Conservation (phyloP, 2,888 invertebrate genomes). For the Agriopis marginaria region DNA sequence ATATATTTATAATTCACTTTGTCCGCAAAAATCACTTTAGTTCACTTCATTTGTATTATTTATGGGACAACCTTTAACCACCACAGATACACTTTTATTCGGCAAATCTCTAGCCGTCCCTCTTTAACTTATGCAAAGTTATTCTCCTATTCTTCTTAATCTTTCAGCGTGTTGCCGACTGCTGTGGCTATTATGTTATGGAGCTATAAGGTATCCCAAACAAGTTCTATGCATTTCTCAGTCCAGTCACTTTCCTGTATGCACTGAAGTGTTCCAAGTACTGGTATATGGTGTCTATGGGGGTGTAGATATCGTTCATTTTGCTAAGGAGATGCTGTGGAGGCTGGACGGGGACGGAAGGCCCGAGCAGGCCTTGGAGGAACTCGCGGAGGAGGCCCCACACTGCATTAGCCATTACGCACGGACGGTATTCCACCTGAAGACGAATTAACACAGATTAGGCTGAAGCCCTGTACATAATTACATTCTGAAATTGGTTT, state of each 20-base stretch:
- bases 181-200: slow-evolving; percentile 49
- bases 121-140: not conserved
- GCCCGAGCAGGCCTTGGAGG: slow-evolving; percentile 95
- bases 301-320: slow-evolving; percentile 94
- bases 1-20: not conserved
- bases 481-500: not conserved
- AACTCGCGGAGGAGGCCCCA: slow-evolving; percentile 97
- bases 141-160: not conserved
- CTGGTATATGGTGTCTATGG: slow-evolving; percentile 97
- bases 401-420: slow-evolving; percentile 94
- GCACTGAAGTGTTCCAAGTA: slow-evolving; percentile 97
- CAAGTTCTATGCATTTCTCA: slow-evolving; percentile 58
- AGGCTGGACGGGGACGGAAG: slow-evolving; percentile 89
- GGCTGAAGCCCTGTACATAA: not conserved
- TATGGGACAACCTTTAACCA: not conserved
- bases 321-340: slow-evolving; percentile 91
- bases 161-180: not conserved
- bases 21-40: not conserved
- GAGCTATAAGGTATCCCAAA: slow-evolving; percentile 17
- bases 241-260: slow-evolving; percentile 92
- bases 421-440: slow-evolving; percentile 96
- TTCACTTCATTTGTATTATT: not conserved
- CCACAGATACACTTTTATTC: not conserved
- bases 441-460: not conserved
- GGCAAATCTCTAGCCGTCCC: not conserved